Evolutionary conservation across 2,888 invertebrate genomes (phyloP).

Genomic region (Limenitis camilla): DNA sequence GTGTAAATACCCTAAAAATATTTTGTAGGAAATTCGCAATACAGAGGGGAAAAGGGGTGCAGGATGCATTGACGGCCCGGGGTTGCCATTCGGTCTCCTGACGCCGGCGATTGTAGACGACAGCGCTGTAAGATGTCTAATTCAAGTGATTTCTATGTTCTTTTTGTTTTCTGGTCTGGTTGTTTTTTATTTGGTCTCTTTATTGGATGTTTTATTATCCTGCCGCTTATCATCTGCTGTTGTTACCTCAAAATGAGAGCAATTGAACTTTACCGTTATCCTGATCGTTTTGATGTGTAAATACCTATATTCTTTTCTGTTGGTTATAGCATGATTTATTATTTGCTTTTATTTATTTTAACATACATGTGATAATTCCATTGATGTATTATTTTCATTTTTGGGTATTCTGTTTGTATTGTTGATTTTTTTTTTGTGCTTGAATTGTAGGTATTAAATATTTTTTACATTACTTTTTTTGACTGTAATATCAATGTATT

Average conservation of each 20-base stretch:
- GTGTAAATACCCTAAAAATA: neutral
- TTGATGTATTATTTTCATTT: too few species aligned
- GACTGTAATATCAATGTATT: too few species aligned
- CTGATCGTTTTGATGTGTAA: neutral
- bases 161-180: slow-evolving; percentile 3
- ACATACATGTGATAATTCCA: too few species aligned
- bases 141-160: neutral
- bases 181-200: slow-evolving; percentile 2
- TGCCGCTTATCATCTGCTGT: neutral
- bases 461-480: too few species aligned
- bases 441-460: too few species aligned
- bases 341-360: too few species aligned
- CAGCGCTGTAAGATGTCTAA: slow-evolving; percentile 1
- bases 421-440: too few species aligned
- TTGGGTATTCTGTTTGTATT: too few species aligned
- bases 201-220: neutral
- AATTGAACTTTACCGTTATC: neutral
- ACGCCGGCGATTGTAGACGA: neutral
- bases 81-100: slow-evolving; percentile 5
- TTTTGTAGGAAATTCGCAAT: neutral
- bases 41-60: neutral
- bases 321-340: too few species aligned
- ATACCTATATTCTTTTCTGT: too few species aligned
- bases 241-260: neutral
- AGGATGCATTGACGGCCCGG: slow-evolving; percentile 13